Conservation (phyloP, 2,888 invertebrate species). For the Cerceris rybyensis region DNA sequence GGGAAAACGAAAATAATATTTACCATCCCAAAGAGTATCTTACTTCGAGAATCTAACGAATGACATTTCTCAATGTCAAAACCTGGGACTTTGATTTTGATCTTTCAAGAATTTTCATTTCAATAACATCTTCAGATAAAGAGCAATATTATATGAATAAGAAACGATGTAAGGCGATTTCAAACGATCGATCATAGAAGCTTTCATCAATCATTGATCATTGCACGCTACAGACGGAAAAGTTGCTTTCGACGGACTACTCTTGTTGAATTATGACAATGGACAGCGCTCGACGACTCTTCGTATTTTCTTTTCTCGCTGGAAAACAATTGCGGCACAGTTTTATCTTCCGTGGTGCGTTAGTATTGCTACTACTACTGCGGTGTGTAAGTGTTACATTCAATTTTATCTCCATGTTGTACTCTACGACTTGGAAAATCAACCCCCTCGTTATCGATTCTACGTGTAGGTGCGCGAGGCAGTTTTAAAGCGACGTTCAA, state of each 20-base stretch:
- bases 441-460: slow-evolving; percentile 27
- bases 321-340: slow-evolving; percentile 11
- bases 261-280: slow-evolving; percentile 6
- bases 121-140: slow-evolving; percentile 6
- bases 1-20: too few relatives aligned
- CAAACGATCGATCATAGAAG: slow-evolving; percentile 1
- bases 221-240: slow-evolving; percentile 6
- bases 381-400: slow-evolving; percentile 32
- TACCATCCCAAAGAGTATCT: background rate
- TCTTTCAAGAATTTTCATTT: background rate
- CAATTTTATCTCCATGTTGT: slow-evolving; percentile 49
- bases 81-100: background rate
- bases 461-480: slow-evolving; percentile 19
- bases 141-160: slow-evolving; percentile 3
- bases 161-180: background rate
- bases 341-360: slow-evolving; percentile 42
- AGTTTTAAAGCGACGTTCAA: slow-evolving; percentile 45
- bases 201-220: background rate
- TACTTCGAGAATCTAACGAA: too few relatives aligned
- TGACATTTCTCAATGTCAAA: background rate
- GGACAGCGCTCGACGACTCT: background rate
- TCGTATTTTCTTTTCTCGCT: slow-evolving; percentile 31
- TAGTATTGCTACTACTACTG: slow-evolving; percentile 28
- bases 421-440: slow-evolving; percentile 17
- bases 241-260: slow-evolving; percentile 32